Percentiles rank a stretch among this genome's conserved stretches.
These are phyloP conservation scores for Callyntrura sp. DNA, from an alignment of 2,888 invertebrate species.

Conservation along the genomic window DNA sequence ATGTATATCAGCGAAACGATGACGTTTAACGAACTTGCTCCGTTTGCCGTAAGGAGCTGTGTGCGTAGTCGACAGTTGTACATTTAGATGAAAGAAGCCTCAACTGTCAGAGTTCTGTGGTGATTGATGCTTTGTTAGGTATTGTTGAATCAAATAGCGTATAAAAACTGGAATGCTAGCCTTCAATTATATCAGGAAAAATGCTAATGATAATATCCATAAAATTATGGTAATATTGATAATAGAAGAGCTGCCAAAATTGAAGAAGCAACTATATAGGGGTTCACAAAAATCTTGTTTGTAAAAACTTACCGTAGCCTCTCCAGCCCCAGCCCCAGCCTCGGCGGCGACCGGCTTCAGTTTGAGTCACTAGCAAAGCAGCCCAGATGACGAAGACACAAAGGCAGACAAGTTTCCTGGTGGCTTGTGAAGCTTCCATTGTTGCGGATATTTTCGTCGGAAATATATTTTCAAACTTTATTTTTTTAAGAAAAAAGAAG, in stretches of 20 bases:
- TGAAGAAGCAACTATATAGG: background rate
- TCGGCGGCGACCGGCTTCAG: constrained; percentile 75
- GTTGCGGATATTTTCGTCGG: background rate
- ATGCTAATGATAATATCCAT: background rate
- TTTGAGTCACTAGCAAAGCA: constrained; percentile 62
- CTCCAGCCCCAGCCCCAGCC: constrained; percentile 76
- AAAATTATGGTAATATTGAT: constrained; percentile 15
- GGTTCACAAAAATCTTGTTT: too few relatives aligned
- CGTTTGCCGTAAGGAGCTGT: too few relatives aligned
- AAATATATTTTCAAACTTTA: background rate
- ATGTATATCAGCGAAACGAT: too few relatives aligned
- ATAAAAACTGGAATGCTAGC: constrained; percentile 8
- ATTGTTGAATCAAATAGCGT: background rate
- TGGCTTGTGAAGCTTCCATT: constrained; percentile 66
- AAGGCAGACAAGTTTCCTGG: constrained; percentile 60
- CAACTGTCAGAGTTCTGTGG: background rate
- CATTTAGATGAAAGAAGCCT: background rate
- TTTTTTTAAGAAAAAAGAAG: background rate
- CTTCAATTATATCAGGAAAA: background rate
- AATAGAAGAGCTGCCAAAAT: background rate
- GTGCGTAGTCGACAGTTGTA: background rate
- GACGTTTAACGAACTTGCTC: too few relatives aligned
- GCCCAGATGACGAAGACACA: constrained; percentile 64
- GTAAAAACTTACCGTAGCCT: constrained; percentile 52
- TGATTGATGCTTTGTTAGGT: background rate